Conservation (phyloP, 2,113 vertebrate genomes). For the Azemiops feae region DNA sequence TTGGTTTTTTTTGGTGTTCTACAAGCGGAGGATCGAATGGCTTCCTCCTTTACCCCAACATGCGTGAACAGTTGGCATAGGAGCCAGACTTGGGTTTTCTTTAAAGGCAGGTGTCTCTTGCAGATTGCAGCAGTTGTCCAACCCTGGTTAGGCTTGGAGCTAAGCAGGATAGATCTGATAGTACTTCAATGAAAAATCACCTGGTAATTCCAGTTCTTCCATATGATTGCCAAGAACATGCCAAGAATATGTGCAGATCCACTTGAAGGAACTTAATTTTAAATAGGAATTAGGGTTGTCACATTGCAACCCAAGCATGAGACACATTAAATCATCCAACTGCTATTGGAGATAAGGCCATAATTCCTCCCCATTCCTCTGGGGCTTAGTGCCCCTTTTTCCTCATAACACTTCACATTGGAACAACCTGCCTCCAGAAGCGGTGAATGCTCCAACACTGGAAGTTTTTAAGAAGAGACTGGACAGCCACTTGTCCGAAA, state of each 20-base stretch:
- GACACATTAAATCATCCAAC: neutral
- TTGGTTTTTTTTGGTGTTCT: neutral
- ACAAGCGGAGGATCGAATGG: neutral
- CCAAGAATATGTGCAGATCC: neutral
- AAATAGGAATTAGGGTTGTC: neutral
- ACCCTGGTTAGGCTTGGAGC: neutral
- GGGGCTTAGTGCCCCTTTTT: neutral
- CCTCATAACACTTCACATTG: neutral
- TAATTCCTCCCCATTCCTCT: neutral
- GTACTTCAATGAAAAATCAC: neutral
- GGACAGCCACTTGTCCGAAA: too few relatives aligned
- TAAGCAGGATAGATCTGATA: neutral
- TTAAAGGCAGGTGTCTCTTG: neutral
- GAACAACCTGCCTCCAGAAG: too few relatives aligned
- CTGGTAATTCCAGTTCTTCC: neutral
- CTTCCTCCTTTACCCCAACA: too few relatives aligned
- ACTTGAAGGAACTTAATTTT: neutral
- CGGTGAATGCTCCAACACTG: too few relatives aligned
- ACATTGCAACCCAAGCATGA: neutral
- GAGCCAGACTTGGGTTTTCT: neutral
- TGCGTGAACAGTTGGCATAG: neutral
- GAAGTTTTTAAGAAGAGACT: too few relatives aligned
- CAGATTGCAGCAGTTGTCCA: neutral
- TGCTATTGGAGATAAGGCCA: neutral
- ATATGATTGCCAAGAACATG: neutral